phyloP scores from a whole-genome alignment of 2,113 vertebrate genomes.

The Apaloderma vittatum region DNA sequence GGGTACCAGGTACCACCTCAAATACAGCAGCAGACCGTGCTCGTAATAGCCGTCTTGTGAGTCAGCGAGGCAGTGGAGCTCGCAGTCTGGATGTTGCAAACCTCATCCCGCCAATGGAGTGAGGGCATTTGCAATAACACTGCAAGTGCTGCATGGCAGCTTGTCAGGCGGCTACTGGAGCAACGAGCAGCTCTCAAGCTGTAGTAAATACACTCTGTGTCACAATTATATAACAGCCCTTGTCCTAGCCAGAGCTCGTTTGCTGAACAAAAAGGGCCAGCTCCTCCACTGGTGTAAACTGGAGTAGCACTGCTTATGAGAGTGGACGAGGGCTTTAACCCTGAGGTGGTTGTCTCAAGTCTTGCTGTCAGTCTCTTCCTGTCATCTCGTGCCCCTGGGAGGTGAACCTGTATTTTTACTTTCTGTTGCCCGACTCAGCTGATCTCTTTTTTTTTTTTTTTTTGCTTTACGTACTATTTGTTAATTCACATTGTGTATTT shows the following conservation, averaged over 20 bases:
- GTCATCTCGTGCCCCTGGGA: background rate
- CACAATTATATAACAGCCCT: background rate
- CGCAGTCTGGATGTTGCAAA: background rate
- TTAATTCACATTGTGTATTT: constrained; percentile 54
- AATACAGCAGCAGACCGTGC: background rate
- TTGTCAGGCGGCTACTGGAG: background rate
- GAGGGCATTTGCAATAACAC: background rate
- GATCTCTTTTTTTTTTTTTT: constrained; percentile 25
- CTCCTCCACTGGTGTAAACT: constrained; percentile 27
- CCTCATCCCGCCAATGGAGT: background rate
- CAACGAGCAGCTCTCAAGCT: background rate
- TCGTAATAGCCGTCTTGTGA: background rate
- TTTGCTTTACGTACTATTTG: constrained; percentile 2
- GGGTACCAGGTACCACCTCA: background rate
- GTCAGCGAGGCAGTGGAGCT: background rate
- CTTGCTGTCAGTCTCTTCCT: background rate
- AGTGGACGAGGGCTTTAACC: rapidly evolving
- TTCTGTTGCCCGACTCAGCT: constrained; percentile 50
- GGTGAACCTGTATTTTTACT: constrained; percentile 53
- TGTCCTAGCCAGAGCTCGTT: background rate
- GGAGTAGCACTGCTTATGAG: background rate
- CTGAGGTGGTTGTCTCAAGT: background rate
- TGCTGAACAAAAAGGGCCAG: constrained; percentile 60
- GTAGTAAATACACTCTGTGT: background rate
- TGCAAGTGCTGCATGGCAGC: constrained; percentile 24